phyloP scores from a whole-genome alignment of 2,113 vertebrate genomes.

The Pristiophorus japonicus region DNA sequence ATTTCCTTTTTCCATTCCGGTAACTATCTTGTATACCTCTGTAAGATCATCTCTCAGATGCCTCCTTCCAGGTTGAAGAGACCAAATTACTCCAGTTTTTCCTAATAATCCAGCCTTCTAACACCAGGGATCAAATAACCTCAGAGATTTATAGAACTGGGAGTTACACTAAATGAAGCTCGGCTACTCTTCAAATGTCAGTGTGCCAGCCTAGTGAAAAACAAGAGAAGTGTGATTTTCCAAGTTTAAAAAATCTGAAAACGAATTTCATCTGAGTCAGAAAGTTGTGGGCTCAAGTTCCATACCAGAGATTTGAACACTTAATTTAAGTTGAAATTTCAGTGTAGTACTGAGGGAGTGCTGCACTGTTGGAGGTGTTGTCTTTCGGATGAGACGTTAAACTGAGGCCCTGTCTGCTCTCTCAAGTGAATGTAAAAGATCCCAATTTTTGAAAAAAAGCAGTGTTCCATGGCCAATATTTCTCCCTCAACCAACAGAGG shows the following conservation, averaged over 20 bases:
- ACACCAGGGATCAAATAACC: background rate
- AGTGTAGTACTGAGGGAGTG: too few relatives aligned
- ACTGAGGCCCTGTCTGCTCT: too few relatives aligned
- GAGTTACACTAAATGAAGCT: background rate
- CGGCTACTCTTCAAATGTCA: background rate
- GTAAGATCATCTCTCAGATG: background rate
- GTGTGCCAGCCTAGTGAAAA: background rate
- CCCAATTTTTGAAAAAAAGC: too few relatives aligned
- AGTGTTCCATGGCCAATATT: too few relatives aligned
- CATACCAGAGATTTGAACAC: background rate
- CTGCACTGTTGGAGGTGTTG: too few relatives aligned
- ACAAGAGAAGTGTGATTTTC: background rate
- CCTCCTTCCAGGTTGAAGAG: background rate
- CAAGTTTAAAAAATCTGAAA: background rate
- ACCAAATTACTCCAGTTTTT: background rate
- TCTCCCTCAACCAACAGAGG: too few relatives aligned
- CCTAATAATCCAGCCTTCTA: background rate
- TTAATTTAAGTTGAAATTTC: too few relatives aligned
- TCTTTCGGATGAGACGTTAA: too few relatives aligned
- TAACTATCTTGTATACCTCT: background rate
- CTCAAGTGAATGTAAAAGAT: too few relatives aligned
- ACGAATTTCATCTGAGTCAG: background rate
- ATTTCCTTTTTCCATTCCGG: background rate
- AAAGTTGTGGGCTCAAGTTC: background rate
- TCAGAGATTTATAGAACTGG: background rate